Evolutionary conservation across 53 echinoderm and acorn worm species (phyloP), one percentile per base, ranked within the genome.

Genomic region (Patiria pectinifera): DNA sequence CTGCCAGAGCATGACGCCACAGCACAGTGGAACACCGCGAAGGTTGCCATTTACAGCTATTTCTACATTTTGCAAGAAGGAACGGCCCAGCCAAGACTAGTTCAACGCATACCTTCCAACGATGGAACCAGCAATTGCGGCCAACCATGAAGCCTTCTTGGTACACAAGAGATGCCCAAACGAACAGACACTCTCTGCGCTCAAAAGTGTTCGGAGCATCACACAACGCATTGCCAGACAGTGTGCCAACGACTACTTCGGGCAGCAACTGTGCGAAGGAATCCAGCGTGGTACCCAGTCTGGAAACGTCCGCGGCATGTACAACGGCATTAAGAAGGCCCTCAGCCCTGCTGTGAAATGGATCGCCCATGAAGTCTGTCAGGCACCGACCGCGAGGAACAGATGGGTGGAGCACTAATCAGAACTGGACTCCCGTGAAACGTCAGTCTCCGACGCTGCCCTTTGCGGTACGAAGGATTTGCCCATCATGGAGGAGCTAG

Each of bases 361-460:
- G n/a, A 59, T 24, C 11, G 62, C 83, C 83, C 23, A 71, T 91
- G 69, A 93, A 85, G 25, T 78, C 69, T 24, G 35, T 49, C 71
- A 83, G 91, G 89, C 53, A 94, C 81, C 25, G 94, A 91, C 86
- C 23, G 62, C 47, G 48, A 71, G 14, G 15, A 62, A 14, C 85
- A 93, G 91, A 82, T 81, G 93, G 82, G 93, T 85, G 12, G 92
- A 95, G 43, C 95, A 95, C 78, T 95, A 95, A 44, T 62, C 76
- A 15, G 91, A 93, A 22, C 95, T 89, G 19, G 92, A 95, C 86
- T 80, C 85, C 48, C 66, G 60, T n/a, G 15, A 91, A 63, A 92
- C 78, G 35, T 44, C 72, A 58, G 92, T 95, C 71, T 47, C 79
- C 21, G 79, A 53, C 63, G 79, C 89, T 79, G 89, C 80, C 80